phyloP scores from a whole-genome alignment of 2,797 vertebrate genomes.

The Australoheros facetus region DNA sequence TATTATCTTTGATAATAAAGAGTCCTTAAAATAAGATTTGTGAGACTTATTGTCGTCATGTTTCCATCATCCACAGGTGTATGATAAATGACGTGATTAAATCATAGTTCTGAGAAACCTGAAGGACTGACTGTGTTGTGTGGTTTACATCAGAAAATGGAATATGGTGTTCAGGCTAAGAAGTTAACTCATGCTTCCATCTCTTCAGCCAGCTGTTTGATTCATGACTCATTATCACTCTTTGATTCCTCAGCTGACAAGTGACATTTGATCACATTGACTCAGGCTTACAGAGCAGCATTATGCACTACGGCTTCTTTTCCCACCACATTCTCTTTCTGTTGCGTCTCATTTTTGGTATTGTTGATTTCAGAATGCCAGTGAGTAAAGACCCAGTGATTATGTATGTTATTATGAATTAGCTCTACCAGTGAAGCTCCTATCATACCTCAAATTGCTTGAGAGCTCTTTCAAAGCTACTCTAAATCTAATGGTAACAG shows the following conservation, averaged over 20 bases:
- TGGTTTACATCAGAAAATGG: background rate
- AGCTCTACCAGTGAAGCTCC: too few relatives aligned
- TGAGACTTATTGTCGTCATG: background rate
- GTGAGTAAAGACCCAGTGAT: background rate
- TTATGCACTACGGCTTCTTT: background rate
- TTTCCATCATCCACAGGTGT: background rate
- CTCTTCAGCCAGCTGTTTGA: background rate
- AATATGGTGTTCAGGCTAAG: background rate
- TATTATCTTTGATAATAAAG: background rate
- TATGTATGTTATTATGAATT: background rate
- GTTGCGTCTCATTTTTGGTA: background rate
- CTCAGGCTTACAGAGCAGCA: background rate
- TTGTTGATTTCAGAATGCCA: background rate
- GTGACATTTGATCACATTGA: background rate
- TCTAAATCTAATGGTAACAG: too few relatives aligned
- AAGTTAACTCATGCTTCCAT: background rate
- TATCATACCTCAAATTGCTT: too few relatives aligned
- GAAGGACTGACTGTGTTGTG: background rate
- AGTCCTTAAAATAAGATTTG: background rate
- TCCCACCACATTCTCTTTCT: background rate
- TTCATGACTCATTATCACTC: background rate
- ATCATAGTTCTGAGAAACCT: accelerated
- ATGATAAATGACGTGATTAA: background rate
- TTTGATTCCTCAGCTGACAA: background rate
- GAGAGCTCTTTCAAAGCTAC: too few relatives aligned